Base-by-base conservation (phyloP, 2,888 invertebrate species). In the Aproaerema taeniolella region DNA sequence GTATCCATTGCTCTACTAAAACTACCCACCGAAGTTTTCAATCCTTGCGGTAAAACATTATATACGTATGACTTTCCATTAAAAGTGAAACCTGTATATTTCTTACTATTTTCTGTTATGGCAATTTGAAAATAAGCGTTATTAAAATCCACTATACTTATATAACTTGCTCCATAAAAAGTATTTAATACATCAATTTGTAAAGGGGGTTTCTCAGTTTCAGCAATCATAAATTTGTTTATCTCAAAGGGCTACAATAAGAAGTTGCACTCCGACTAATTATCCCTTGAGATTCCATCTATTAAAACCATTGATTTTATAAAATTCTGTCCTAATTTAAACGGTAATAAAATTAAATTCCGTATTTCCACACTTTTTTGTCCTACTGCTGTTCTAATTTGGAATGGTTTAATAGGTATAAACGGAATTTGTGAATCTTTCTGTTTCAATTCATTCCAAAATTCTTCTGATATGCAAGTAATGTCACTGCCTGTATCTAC, bases 1-100 rank as follows among this genome's bases (percentile, higher is more conserved):
- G 16, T 5, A 17, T 58, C 55, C 54, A 59, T 58, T 0, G 55
- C 57, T 5, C 56, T 31, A 30, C 47, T 47, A 35, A 57, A 59
- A 20, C 49, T 49, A 0, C 50, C 53, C 0, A 59, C 58, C 0
- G 47, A 46, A 0, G 50, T 50, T 29, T 52, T 54, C 2, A 52
- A 20, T 0, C 53, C 53, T 12, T 53, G 53, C 2, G 50, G 49
- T 12, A 48, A 33, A 0, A 49, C 49, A 29, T 48, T 43, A 15
- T 50, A 52, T 0, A 47, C 42, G 13, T 42, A 47, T 0, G 49
- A 45, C 17, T 43, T 43, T 14, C 26, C 25, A 14, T 34, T 26
- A 30, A 30, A 30, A 7, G 30, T 30, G 9, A 30, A 30, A n/a
- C n/a, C n/a, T n/a, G n/a, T n/a, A n/a, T n/a, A n/a, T n/a, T n/a